Base-by-base conservation (phyloP, 2,797 vertebrate genomes). In the Syndactyla subalaris region DNA sequence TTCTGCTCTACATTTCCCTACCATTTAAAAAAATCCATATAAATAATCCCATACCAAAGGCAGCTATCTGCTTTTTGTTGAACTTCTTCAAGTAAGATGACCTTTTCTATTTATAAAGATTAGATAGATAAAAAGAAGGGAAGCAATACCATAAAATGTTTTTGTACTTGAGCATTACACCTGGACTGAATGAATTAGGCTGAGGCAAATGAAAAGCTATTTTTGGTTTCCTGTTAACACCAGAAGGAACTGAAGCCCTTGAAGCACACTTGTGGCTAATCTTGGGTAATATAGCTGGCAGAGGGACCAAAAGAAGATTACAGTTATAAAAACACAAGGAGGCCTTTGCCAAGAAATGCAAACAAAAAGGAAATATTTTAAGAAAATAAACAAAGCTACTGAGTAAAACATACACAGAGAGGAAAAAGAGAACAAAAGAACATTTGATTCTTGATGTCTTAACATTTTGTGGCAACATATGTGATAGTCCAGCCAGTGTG, bases 311-410 rank as follows among this genome's bases (percentile, higher is more conserved):
- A 96, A 94, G 97, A 97, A 96, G 95, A 95, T 84, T 93, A 91
- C 83, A 88, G 91, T 96, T 95, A 94, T 82, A 94, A 95, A 97
- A 97, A 92, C 63, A 92, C 39, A 72, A 93, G 85, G 77, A 58
- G 8, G 59, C 7, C 52, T 91, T 92, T 95, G 96, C 97, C 97
- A 98, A 98, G 96, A 97, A 98, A 97, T 88, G 97, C 96, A 98
- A 98, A 97, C 96, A 96, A 97, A 97, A 97, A 96, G 96, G 95
- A 97, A 98, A 96, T 97, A 96, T 97, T 98, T 97, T 97, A 97
- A 97, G 95, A 98, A 98, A 98, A 98, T 97, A 98, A 98, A 98
- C 97, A 97, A 97, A 97, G 96, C 98, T 98, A 98, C 98, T 81
- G 97, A 98, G 95, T 98, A 95, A 97, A 97, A 96, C 97, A 96